A percentile compares a stretch with the other conserved stretches of the same genome.
Evolutionary conservation across 30 jellyfish, hydroid and myxozoan species (phyloP).

Genomic region (Turritopsis rubra): DNA sequence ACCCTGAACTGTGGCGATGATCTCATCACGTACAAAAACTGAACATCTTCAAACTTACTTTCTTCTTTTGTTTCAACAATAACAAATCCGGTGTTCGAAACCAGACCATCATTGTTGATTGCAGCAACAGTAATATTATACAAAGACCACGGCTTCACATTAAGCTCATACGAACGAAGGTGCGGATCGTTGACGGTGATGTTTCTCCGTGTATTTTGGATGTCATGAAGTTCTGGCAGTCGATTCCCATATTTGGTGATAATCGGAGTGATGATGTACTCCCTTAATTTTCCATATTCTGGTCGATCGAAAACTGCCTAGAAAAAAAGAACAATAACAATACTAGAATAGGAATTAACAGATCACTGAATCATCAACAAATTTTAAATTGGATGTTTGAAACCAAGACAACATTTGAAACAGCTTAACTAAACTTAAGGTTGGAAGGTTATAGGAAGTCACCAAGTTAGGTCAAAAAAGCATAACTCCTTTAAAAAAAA

Average conservation of each 20-base stretch:
- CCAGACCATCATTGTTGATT: constrained; percentile 29
- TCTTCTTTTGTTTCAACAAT: constrained; percentile 10
- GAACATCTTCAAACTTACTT: not conserved
- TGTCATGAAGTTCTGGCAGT: not conserved
- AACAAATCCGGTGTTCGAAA: constrained; percentile 9
- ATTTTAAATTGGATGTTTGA: too few species aligned
- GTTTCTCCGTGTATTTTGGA: not conserved
- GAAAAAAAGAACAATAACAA: too few species aligned
- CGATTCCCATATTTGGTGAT: constrained; percentile 14
- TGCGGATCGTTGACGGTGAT: not conserved
- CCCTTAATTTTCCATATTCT: constrained; percentile 15
- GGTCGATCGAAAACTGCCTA: not conserved
- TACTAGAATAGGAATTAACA: too few species aligned
- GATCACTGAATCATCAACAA: too few species aligned
- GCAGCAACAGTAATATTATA: constrained; percentile 65
- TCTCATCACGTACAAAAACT: not conserved
- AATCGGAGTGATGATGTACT: not conserved
- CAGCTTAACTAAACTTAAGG: too few species aligned
- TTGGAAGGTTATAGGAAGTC: too few species aligned
- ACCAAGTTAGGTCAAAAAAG: too few species aligned
- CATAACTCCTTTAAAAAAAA: too few species aligned
- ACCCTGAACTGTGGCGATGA: too few species aligned
- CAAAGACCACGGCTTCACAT: constrained; percentile 68
- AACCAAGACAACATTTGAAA: too few species aligned
- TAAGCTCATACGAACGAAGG: not conserved